These are phyloP conservation scores for Loxodonta africana DNA, from an alignment of 2,113 vertebrate genomes.

Conservation along the genomic window DNA sequence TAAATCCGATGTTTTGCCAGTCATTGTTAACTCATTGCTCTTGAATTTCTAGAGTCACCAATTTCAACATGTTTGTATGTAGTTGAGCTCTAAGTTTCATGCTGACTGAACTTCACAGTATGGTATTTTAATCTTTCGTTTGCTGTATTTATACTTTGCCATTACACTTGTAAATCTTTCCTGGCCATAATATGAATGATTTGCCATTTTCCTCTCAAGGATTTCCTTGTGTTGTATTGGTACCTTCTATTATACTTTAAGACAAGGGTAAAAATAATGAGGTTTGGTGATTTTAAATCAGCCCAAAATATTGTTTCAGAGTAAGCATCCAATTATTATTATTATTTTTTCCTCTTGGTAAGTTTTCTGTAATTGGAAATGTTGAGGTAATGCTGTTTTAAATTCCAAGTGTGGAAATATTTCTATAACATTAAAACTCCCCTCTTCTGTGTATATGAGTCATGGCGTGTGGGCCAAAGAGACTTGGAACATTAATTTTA, in stretches of 20 bases:
- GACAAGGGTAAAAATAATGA: conserved; percentile 65
- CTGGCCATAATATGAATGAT: conserved; percentile 62
- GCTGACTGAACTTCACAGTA: neutral
- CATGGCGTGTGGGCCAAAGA: conserved; percentile 80
- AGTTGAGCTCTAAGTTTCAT: conserved; percentile 12
- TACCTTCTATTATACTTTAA: conserved; percentile 57
- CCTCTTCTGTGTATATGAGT: conserved; percentile 72
- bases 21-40: neutral
- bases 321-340: conserved; percentile 63
- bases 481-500: conserved; percentile 84
- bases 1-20: conserved; percentile 42
- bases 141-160: conserved; percentile 65
- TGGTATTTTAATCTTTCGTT: conserved; percentile 71
- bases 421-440: conserved; percentile 61
- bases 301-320: conserved; percentile 56
- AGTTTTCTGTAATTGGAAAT: conserved; percentile 74
- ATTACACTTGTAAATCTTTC: conserved; percentile 57
- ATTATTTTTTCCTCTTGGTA: neutral
- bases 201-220: conserved; percentile 65
- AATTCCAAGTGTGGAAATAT: conserved; percentile 74
- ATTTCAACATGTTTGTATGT: neutral
- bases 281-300: conserved; percentile 66
- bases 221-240: conserved; percentile 48
- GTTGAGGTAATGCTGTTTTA: conserved; percentile 75
- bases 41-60: neutral